These are phyloP conservation scores for Papilio dardanus DNA, from an alignment of 1,140 invertebrate genomes.

Conservation along the genomic window DNA sequence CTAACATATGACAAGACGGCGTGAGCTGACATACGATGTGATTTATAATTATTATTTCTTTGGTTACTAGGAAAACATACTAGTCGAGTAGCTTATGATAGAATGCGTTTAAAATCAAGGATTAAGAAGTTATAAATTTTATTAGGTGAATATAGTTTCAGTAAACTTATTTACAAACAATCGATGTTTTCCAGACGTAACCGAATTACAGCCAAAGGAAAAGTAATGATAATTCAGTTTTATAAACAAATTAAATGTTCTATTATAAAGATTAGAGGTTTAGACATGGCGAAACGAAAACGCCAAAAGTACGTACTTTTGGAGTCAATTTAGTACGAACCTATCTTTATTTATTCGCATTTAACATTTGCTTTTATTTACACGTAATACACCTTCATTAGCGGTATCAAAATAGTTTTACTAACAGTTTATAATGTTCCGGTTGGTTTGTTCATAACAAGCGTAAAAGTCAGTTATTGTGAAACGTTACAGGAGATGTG, in stretches of 20 bases:
- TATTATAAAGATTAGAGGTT: neutral
- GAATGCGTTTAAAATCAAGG: neutral
- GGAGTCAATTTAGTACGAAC: too few relatives aligned
- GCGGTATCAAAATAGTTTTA: neutral
- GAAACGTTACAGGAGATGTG: slow-evolving; percentile 18
- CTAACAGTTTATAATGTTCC: neutral
- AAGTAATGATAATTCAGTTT: slow-evolving; percentile 3
- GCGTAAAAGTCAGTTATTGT: neutral
- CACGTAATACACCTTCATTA: neutral
- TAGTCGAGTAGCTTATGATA: neutral
- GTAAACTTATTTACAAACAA: neutral
- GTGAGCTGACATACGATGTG: neutral
- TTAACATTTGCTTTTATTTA: neutral
- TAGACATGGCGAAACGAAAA: too few relatives aligned
- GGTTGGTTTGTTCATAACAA: neutral
- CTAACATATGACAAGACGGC: neutral
- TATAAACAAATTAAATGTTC: neutral
- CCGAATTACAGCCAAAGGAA: neutral
- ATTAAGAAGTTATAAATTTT: neutral
- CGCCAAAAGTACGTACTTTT: too few relatives aligned
- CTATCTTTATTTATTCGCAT: neutral
- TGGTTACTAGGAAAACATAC: neutral
- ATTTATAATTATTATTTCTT: neutral
- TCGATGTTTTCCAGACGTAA: neutral
- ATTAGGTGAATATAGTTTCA: neutral